A percentile compares a stretch with the other conserved stretches of the same genome.
These are phyloP conservation scores for Siniperca obscura DNA, from an alignment of 2,797 vertebrate species.

Conservation along the genomic window DNA sequence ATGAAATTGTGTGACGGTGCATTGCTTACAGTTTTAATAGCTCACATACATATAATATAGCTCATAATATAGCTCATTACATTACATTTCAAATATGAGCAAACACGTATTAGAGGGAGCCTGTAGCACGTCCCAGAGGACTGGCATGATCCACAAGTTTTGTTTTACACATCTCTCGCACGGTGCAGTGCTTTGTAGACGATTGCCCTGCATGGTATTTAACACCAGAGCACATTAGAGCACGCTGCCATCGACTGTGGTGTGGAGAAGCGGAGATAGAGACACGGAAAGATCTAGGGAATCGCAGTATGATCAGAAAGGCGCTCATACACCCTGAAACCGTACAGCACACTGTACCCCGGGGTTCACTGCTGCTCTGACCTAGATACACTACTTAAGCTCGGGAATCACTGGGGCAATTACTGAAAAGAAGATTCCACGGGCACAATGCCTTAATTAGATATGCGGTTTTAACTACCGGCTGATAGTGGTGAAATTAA, in stretches of 20 bases:
- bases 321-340: conserved; percentile 34
- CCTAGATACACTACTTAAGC: conserved; percentile 62
- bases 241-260: neutral
- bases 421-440: conserved; percentile 63
- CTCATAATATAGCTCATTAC: conserved; percentile 34
- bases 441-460: conserved; percentile 68
- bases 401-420: conserved; percentile 48
- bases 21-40: neutral
- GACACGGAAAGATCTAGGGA: conserved; percentile 43
- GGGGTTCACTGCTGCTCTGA: conserved; percentile 61
- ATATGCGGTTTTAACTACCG: conserved; percentile 48
- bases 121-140: conserved; percentile 20
- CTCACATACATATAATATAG: neutral
- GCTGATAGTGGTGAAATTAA: conserved; percentile 52
- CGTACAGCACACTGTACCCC: conserved; percentile 29
- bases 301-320: conserved; percentile 51
- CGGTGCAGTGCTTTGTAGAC: conserved; percentile 24
- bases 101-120: conserved; percentile 30
- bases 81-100: conserved; percentile 10
- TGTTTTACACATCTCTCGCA: conserved; percentile 12
- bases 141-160: neutral
- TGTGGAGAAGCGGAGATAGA: conserved; percentile 10
- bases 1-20: conserved; percentile 15
- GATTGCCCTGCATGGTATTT: conserved; percentile 19
- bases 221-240: conserved; percentile 30